These are phyloP conservation scores for Conomelus anceps DNA, from an alignment of 2,888 invertebrate genomes.

Conservation along the genomic window DNA sequence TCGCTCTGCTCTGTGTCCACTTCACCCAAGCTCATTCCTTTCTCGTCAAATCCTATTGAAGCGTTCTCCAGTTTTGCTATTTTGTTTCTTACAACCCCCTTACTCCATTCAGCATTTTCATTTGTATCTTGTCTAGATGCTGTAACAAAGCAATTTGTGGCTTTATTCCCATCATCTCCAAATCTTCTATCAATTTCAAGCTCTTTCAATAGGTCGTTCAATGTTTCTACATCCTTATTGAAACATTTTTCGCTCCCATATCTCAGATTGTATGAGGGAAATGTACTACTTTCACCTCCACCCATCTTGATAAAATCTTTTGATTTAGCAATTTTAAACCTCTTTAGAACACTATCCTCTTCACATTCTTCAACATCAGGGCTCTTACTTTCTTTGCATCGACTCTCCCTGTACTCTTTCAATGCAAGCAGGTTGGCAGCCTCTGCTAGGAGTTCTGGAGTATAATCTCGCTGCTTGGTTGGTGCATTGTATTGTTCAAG, in stretches of 20 bases:
- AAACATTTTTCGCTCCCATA: not conserved
- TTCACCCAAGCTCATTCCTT: not conserved
- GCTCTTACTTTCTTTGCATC: conserved; percentile 18
- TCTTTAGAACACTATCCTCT: not conserved
- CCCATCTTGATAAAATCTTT: not conserved
- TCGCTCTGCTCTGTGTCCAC: conserved; percentile 17
- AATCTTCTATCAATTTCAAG: not conserved
- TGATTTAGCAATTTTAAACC: not conserved
- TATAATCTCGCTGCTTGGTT: conserved; percentile 24
- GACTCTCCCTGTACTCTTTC: conserved; percentile 32
- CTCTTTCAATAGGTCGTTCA: not conserved
- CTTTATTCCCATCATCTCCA: not conserved
- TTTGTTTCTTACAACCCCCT: not conserved
- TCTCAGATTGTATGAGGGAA: not conserved
- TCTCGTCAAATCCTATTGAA: not conserved
- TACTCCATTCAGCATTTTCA: not conserved
- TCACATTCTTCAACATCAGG: not conserved
- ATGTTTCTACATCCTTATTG: not conserved
- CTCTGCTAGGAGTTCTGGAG: conserved; percentile 32
- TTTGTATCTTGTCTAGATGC: not conserved
- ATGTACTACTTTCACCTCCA: conserved; percentile 3
- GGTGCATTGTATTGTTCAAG: conserved; percentile 17
- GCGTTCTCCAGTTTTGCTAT: not conserved
- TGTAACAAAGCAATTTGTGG: not conserved
- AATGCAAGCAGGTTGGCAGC: conserved; percentile 34